These are phyloP conservation scores for Tetramorium parvispinum DNA, from an alignment of 1,140 invertebrate species.

Conservation along the genomic window DNA sequence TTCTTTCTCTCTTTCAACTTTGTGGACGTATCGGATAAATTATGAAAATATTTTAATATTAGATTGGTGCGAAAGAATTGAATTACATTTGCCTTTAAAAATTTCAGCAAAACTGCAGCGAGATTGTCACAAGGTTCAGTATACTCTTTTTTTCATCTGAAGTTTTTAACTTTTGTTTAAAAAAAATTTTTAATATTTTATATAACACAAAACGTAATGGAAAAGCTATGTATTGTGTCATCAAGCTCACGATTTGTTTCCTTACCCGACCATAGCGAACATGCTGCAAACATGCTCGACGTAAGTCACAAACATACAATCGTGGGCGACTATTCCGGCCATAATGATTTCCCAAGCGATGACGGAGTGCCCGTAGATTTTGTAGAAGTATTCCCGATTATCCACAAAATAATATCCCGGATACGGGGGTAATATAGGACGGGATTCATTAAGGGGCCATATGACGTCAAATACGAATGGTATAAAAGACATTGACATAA, in stretches of 20 bases:
- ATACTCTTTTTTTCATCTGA: too few relatives aligned
- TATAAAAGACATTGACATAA: constrained; percentile 18
- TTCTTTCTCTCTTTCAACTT: too few relatives aligned
- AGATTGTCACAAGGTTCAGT: too few relatives aligned
- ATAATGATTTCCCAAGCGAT: background rate
- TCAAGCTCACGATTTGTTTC: background rate
- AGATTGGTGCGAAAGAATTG: too few relatives aligned
- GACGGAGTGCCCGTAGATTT: constrained; percentile 22
- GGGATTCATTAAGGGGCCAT: constrained; percentile 45
- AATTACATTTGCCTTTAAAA: too few relatives aligned
- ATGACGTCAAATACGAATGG: constrained; percentile 18
- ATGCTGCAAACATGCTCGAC: constrained; percentile 57
- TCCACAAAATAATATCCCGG: constrained; percentile 48
- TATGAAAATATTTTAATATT: too few relatives aligned
- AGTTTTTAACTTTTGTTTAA: too few relatives aligned
- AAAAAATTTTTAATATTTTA: too few relatives aligned
- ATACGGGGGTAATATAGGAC: background rate
- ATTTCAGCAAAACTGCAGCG: too few relatives aligned
- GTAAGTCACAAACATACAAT: constrained; percentile 34
- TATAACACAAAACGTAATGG: background rate
- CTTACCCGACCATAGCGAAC: constrained; percentile 50
- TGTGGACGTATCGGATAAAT: too few relatives aligned
- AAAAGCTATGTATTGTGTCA: background rate
- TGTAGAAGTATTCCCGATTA: constrained; percentile 27
- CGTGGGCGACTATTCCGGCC: constrained; percentile 18